A percentile compares a stretch with the other conserved stretches of the same genome.
Conservation (phyloP, 2,888 invertebrate genomes). For the Troilus luridus region DNA sequence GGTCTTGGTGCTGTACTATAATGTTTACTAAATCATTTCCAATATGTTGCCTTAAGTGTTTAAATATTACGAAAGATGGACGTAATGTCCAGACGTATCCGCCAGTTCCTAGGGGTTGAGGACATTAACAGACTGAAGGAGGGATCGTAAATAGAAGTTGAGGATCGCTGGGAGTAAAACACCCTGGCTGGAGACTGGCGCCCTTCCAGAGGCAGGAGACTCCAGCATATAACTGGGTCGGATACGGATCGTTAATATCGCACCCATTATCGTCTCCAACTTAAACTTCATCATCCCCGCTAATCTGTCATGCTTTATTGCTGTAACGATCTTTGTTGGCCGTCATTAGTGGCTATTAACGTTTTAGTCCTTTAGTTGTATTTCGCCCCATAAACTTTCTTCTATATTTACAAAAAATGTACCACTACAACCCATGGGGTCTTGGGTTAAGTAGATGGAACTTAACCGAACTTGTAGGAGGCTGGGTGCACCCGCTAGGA, state of each 20-base stretch:
- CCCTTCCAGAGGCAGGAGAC: not conserved
- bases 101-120: not conserved
- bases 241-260: conserved; percentile 1
- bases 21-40: no score
- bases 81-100: not conserved
- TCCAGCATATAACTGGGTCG: not conserved
- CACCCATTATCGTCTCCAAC: not conserved
- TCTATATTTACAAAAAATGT: no score
- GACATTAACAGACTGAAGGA: not conserved
- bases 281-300: not conserved
- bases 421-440: no score
- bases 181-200: not conserved
- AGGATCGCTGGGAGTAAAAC: not conserved
- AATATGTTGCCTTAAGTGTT: no score
- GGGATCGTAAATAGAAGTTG: not conserved
- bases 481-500: no score
- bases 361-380: not conserved
- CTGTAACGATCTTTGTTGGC: not conserved
- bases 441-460: no score
- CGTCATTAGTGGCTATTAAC: not conserved
- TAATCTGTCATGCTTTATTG: conserved; percentile 2
- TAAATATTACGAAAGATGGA: not conserved
- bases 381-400: not conserved
- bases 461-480: no score
- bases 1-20: no score